These are phyloP conservation scores for Hafferia zeledoni DNA, from an alignment of 2,797 vertebrate species.

Conservation along the genomic window DNA sequence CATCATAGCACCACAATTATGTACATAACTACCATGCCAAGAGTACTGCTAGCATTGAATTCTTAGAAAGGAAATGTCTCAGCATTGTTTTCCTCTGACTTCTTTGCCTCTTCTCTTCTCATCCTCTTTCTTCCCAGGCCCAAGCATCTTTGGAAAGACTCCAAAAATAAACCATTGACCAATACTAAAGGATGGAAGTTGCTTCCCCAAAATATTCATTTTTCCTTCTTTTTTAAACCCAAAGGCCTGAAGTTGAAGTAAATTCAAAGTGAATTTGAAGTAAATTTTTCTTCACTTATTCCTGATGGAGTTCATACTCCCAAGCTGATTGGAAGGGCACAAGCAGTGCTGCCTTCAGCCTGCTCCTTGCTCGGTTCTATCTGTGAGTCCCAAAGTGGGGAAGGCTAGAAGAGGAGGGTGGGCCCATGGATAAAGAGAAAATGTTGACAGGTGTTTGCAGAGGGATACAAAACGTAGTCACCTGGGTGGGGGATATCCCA, in stretches of 20 bases:
- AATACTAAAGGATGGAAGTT: neutral
- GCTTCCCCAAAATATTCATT: neutral
- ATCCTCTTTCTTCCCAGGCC: neutral
- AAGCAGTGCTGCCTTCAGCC: neutral
- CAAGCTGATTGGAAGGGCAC: neutral
- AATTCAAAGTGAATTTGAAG: neutral
- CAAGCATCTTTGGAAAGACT: neutral
- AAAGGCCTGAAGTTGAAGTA: neutral
- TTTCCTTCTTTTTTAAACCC: neutral
- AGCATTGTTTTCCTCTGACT: slow-evolving; percentile 5
- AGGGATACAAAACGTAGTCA: neutral
- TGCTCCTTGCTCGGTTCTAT: neutral
- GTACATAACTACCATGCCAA: neutral
- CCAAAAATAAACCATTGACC: neutral
- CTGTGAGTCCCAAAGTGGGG: neutral
- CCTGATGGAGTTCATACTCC: neutral
- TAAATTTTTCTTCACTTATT: neutral
- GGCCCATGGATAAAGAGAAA: neutral
- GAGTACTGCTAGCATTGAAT: neutral
- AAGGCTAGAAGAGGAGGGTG: neutral
- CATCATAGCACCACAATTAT: slow-evolving; percentile 2
- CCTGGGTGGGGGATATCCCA: neutral
- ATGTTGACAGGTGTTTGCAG: neutral
- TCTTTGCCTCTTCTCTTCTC: neutral
- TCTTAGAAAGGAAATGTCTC: slow-evolving; percentile 4